Evolutionary conservation across 2,797 vertebrate species (phyloP), one percentile per base, ranked within the genome.

Genomic region (Chrosomus eos): DNA sequence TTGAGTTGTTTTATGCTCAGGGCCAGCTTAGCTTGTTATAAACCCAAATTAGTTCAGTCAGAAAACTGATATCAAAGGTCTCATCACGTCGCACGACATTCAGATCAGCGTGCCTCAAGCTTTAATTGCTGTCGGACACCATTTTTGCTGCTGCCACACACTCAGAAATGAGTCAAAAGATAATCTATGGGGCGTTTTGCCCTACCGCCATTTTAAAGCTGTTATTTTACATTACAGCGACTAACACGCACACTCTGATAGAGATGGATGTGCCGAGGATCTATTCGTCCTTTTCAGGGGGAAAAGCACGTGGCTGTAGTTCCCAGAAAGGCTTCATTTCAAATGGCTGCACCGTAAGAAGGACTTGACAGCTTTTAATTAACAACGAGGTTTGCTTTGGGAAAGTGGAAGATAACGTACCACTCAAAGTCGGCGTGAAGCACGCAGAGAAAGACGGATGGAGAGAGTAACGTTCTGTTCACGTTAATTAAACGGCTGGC

Each of bases 361-460:
- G 80, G 55, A 74, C 80, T 75, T 88, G 87, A 83, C 83, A 85
- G 87, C 45, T 82, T 85, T 88, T 88, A 85, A 85, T 85, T 88
- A 85, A 85, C 77, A 78, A 77, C 43, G 75, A 88, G 75, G 75
- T 88, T 81, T 88, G 87, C 77, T 80, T 55, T 58, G 79, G 84
- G 71, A 85, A 81, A 80, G 71, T 79, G 74, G 62, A 67, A 81
- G 87, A 86, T 86, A 84, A 82, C 64, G 18, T 81, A 80, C 33
- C 75, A 85, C 86, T 89, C 83, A 76, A 82, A 84, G 72, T 78
- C 55, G 38, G 40, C 60, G 58, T 11, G 51, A 62, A 18, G 48
- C 70, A 51, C n/a, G 13, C 36, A 82, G 62, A 76, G 83, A 58
- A 70, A 87, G 84, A 84, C 23, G 77, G 67, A 82, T 85, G 68